Evolutionary conservation across 2,888 invertebrate species (phyloP).

Genomic region (Acronicta psi): DNA sequence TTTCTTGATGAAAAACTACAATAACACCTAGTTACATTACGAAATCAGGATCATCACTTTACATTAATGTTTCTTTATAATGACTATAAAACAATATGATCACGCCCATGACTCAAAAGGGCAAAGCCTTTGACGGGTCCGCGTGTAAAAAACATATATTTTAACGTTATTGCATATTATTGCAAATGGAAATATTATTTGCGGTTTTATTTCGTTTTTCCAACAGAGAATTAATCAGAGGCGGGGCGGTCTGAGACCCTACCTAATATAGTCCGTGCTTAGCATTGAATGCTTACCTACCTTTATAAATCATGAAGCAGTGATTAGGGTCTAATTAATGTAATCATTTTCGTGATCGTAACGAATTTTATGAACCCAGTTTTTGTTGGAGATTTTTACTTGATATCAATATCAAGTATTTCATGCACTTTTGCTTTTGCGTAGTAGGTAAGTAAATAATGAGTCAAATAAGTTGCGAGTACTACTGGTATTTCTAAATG

Average conservation of each 20-base stretch:
- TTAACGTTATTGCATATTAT: constrained; percentile 7
- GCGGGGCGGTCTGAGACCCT: constrained; percentile 38
- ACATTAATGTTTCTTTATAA: background rate
- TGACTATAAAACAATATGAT: background rate
- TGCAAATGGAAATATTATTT: constrained; percentile 31
- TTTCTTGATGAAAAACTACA: constrained; percentile 22
- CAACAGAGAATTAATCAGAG: constrained; percentile 51
- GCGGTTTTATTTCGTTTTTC: constrained; percentile 23
- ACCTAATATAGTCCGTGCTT: constrained; percentile 51
- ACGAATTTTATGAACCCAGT: constrained; percentile 48
- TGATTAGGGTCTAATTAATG: constrained; percentile 67
- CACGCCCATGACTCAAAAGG: background rate
- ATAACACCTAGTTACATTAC: constrained; percentile 9
- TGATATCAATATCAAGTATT: constrained; percentile 22
- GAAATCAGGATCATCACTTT: constrained; percentile 7
- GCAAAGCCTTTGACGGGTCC: background rate
- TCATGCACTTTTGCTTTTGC: constrained; percentile 19
- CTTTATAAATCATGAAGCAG: constrained; percentile 42
- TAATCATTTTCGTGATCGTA: constrained; percentile 54
- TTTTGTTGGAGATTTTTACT: constrained; percentile 43
- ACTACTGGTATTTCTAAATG: constrained; percentile 21
- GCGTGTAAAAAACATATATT: constrained; percentile 3
- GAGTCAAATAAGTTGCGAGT: constrained; percentile 11
- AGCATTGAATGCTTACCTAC: constrained; percentile 34
- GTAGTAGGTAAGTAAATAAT: constrained; percentile 4